Evolutionary conservation across 2,797 vertebrate genomes (phyloP).

Genomic region (Erithacus rubecula): DNA sequence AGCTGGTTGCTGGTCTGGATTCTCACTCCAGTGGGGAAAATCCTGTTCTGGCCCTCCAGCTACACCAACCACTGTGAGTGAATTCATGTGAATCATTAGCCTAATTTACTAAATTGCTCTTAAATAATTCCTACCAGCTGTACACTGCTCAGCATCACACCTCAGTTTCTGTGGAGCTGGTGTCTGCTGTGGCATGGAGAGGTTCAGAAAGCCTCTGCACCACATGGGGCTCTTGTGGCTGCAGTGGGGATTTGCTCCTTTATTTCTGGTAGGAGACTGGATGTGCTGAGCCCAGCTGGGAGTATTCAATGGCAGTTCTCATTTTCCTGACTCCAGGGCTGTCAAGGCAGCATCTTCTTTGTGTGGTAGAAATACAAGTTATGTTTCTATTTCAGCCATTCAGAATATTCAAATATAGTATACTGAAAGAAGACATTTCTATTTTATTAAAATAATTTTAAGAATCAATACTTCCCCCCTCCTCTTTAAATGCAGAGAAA

Average conservation of each 20-base stretch:
- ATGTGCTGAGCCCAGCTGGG: neutral
- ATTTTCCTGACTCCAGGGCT: neutral
- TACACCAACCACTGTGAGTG: neutral
- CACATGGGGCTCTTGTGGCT: fast-evolving
- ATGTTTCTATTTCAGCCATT: neutral
- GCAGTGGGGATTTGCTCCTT: neutral
- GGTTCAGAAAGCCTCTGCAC: neutral
- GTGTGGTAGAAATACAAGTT: neutral
- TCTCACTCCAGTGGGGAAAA: neutral
- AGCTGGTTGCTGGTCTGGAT: neutral
- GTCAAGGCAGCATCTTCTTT: neutral
- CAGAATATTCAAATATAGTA: neutral
- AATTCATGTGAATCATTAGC: neutral
- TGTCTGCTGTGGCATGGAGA: neutral
- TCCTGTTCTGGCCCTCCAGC: neutral
- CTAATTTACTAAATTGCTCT: slow-evolving; percentile 30
- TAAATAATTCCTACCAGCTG: slow-evolving; percentile 5
- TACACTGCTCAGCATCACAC: neutral
- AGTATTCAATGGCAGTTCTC: neutral
- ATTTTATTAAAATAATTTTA: neutral
- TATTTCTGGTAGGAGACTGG: neutral
- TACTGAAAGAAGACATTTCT: neutral
- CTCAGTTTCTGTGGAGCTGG: neutral
- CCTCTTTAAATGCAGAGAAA: neutral
- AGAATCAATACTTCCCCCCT: neutral